Conservation (phyloP, 2,113 vertebrate genomes). For the Mustela lutreola region DNA sequence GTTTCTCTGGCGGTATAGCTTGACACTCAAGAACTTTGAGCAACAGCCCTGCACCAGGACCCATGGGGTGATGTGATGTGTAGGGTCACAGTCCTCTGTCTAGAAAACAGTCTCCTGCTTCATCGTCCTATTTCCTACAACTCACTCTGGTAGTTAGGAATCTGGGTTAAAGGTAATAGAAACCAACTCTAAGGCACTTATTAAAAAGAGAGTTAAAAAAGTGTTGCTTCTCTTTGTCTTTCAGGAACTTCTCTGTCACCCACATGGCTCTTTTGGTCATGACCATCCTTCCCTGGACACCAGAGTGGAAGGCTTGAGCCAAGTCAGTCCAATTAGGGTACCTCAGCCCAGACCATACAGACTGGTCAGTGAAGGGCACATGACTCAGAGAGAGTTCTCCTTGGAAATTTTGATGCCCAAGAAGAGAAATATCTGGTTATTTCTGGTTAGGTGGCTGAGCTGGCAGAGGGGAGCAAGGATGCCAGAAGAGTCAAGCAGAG, state of each 20-base stretch:
- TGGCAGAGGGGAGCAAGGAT: background rate
- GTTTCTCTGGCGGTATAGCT: background rate
- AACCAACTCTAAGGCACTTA: background rate
- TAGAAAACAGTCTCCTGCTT: background rate
- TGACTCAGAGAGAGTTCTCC: background rate
- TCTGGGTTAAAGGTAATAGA: background rate
- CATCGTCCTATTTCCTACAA: background rate
- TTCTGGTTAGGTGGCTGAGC: background rate
- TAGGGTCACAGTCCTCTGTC: background rate
- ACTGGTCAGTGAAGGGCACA: background rate
- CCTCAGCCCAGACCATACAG: background rate
- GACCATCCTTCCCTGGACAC: background rate
- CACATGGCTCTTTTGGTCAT: background rate
- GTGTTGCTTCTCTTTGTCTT: background rate
- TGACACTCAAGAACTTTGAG: background rate
- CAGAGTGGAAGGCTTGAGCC: background rate
- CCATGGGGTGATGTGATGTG: fast-evolving
- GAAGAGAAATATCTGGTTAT: background rate
- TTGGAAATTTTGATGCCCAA: background rate
- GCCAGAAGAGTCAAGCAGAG: background rate
- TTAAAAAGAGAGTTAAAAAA: background rate
- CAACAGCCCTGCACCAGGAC: background rate
- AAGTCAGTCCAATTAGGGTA: background rate
- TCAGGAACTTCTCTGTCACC: background rate
- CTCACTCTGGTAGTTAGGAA: too few relatives aligned